These are phyloP conservation scores for Campoletis sonorensis DNA, from an alignment of 1,140 invertebrate genomes.

Conservation along the genomic window DNA sequence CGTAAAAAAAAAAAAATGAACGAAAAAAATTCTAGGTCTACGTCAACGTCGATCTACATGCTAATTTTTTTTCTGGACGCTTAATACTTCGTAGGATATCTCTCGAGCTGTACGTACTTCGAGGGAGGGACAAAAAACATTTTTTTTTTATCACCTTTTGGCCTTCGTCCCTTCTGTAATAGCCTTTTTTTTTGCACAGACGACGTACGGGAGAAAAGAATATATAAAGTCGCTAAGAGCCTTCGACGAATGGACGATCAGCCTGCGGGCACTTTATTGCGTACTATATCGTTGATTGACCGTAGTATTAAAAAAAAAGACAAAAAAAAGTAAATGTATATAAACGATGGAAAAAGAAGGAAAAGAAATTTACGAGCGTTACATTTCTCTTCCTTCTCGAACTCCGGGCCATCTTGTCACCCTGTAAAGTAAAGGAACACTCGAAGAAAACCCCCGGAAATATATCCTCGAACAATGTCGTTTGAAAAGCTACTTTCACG, in stretches of 20 bases:
- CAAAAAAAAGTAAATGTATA: too few species aligned
- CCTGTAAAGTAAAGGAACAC: too few species aligned
- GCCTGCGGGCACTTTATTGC: neutral
- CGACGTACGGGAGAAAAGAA: neutral
- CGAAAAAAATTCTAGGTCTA: neutral
- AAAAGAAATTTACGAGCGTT: too few species aligned
- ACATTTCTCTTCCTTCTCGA: too few species aligned
- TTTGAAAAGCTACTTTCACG: neutral
- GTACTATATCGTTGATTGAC: neutral
- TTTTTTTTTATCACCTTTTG: neutral
- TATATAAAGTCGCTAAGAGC: neutral
- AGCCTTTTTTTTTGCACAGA: neutral
- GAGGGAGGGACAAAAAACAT: neutral
- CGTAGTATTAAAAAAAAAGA: neutral
- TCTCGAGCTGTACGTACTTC: neutral
- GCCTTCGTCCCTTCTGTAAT: neutral
- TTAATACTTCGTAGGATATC: conserved; percentile 3
- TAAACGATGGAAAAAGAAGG: too few species aligned
- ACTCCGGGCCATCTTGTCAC: too few species aligned
- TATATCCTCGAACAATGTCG: neutral
- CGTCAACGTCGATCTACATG: conserved; percentile 12
- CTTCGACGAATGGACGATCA: neutral
- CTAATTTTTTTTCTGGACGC: conserved; percentile 6
- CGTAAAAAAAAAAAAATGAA: conserved; percentile 1
- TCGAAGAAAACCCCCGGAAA: neutral